These are phyloP conservation scores for Athalia cordata DNA, from an alignment of 2,888 invertebrate species.

Conservation along the genomic window DNA sequence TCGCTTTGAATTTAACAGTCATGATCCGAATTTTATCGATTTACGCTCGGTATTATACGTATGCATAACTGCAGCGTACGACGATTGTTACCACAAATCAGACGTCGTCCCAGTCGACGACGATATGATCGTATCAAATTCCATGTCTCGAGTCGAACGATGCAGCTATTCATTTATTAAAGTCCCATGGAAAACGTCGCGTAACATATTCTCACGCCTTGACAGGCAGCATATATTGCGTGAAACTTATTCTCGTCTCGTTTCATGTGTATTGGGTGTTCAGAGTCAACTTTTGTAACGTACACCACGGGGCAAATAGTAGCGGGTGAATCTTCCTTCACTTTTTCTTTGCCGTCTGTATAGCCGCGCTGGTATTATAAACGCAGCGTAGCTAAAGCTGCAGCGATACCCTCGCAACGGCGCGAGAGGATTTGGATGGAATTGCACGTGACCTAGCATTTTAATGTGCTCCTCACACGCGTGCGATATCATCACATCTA, in stretches of 20 bases:
- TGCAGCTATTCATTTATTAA: not conserved
- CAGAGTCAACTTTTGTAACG: not conserved
- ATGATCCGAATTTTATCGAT: too few relatives aligned
- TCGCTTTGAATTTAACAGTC: too few relatives aligned
- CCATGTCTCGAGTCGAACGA: not conserved
- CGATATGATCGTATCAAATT: conserved; percentile 2
- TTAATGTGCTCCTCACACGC: conserved; percentile 23
- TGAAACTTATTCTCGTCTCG: not conserved
- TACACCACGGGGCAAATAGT: not conserved
- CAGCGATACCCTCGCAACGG: not conserved
- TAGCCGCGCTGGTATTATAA: too few relatives aligned
- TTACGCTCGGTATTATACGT: too few relatives aligned
- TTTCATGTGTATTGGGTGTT: not conserved
- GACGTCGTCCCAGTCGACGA: too few relatives aligned
- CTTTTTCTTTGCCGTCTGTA: not conserved
- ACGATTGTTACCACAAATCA: too few relatives aligned
- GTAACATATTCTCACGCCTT: conserved; percentile 38
- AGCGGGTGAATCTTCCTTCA: not conserved
- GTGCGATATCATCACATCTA: not conserved
- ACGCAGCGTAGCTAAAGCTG: too few relatives aligned
- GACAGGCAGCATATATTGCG: not conserved
- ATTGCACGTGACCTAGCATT: conserved; percentile 44
- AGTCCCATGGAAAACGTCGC: not conserved
- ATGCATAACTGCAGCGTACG: too few relatives aligned
- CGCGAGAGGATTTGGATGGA: conserved; percentile 39